Conservation (phyloP, 2,797 vertebrate species). For the Trachurus trachurus region DNA sequence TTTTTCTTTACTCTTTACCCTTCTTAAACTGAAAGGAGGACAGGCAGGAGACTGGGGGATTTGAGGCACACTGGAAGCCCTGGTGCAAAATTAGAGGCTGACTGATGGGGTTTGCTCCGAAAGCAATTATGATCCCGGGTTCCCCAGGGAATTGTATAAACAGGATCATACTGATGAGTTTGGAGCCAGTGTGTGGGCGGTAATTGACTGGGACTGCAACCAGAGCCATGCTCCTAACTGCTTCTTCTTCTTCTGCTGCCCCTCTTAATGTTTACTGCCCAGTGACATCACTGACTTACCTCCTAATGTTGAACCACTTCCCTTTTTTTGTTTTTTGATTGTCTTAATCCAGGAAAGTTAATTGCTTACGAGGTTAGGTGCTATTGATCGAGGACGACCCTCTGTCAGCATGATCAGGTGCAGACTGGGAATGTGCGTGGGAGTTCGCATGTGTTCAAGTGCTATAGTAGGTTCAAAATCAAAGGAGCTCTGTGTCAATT, state of each 20-base stretch:
- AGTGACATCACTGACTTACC: not conserved
- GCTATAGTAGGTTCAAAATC: constrained; percentile 6
- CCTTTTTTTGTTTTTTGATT: not conserved
- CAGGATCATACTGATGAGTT: constrained; percentile 70
- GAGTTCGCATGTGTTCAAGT: constrained; percentile 25
- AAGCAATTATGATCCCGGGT: constrained; percentile 66
- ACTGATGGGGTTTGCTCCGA: constrained; percentile 62
- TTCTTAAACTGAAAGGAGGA: constrained; percentile 11
- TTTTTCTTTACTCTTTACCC: not conserved
- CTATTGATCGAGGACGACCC: constrained; percentile 48
- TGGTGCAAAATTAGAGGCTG: constrained; percentile 51
- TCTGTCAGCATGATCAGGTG: constrained; percentile 26
- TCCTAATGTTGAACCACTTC: not conserved
- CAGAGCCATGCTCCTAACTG: constrained; percentile 19
- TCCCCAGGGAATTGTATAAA: constrained; percentile 58
- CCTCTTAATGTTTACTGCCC: constrained; percentile 22
- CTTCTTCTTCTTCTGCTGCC: constrained; percentile 36
- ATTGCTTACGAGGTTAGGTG: constrained; percentile 22
- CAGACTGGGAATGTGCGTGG: not conserved
- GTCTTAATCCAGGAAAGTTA: constrained; percentile 16
- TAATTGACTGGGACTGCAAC: constrained; percentile 60
- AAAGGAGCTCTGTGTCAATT: constrained; percentile 22
- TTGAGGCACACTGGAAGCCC: constrained; percentile 21
- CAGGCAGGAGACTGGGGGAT: constrained; percentile 22
- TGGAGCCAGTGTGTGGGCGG: constrained; percentile 49